These are phyloP conservation scores for Chrysopa pallens DNA, from an alignment of 1,140 invertebrate genomes.

Conservation along the genomic window DNA sequence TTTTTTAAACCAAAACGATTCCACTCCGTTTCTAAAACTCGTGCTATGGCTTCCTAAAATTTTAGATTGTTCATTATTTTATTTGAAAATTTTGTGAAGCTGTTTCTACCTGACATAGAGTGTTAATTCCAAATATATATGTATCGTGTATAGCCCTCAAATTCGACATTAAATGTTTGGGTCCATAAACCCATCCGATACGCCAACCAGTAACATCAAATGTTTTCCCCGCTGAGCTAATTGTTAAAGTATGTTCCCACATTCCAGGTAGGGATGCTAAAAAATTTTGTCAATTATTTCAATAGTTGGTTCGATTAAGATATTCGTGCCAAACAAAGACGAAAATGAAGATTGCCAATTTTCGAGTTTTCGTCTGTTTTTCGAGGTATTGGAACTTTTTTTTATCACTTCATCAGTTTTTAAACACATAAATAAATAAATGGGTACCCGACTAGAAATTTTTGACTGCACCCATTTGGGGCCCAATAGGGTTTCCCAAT, in stretches of 20 bases:
- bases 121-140: constrained; percentile 76
- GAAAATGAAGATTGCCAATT: too few species aligned
- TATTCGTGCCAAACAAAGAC: background rate
- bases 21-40: constrained; percentile 77
- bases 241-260: constrained; percentile 95
- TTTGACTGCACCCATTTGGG: too few species aligned
- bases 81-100: background rate
- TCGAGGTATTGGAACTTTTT: too few species aligned
- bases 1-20: constrained; percentile 47
- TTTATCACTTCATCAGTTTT: too few species aligned
- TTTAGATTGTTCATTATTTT: background rate
- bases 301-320: constrained; percentile 3
- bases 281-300: constrained; percentile 13
- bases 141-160: constrained; percentile 86
- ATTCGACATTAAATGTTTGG: constrained; percentile 58
- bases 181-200: constrained; percentile 91
- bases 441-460: too few species aligned
- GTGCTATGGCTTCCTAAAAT: constrained; percentile 65
- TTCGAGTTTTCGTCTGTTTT: too few species aligned
- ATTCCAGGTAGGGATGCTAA: constrained; percentile 84
- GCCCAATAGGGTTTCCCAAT: too few species aligned
- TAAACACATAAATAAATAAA: too few species aligned
- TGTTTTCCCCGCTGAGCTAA: constrained; percentile 94
- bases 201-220: constrained; percentile 98
- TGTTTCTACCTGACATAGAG: constrained; percentile 48